Percentiles rank a stretch among this genome's conserved stretches.
These are phyloP conservation scores for Saccopteryx leptura DNA, from an alignment of 2,113 vertebrate genomes.

Conservation along the genomic window DNA sequence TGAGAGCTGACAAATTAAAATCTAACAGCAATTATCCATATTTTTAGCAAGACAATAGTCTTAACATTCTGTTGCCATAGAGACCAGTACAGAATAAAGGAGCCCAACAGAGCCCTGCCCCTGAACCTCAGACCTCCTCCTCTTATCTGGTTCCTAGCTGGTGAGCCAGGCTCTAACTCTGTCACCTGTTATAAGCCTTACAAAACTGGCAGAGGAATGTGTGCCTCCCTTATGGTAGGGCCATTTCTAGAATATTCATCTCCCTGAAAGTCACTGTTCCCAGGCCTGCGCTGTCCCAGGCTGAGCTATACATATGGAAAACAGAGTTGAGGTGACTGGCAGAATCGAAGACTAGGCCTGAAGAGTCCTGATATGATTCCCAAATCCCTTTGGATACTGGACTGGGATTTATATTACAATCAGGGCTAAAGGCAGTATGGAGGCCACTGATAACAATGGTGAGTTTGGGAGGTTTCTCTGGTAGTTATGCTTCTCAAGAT, in stretches of 20 bases:
- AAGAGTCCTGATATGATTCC: background rate
- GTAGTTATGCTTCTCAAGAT: background rate
- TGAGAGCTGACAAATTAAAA: constrained; percentile 83
- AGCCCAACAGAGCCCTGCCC: constrained; percentile 57
- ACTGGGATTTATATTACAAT: background rate
- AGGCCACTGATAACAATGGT: background rate
- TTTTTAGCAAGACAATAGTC: constrained; percentile 83
- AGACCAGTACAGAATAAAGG: constrained; percentile 73
- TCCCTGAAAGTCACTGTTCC: background rate
- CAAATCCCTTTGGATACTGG: background rate
- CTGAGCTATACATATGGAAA: background rate
- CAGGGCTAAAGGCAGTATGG: background rate
- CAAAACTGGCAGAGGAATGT: background rate
- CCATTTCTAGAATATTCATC: background rate
- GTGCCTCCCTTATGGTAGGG: background rate
- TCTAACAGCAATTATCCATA: constrained; percentile 81
- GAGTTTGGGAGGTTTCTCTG: background rate
- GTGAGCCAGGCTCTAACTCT: background rate
- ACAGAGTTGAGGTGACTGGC: background rate
- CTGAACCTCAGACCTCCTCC: constrained; percentile 50
- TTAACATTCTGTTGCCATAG: constrained; percentile 82
- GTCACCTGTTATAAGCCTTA: background rate
- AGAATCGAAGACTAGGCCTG: background rate
- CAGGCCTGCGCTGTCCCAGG: background rate
- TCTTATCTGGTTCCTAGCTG: background rate